Evolutionary conservation across 1,140 invertebrate genomes (phyloP).

Genomic region (Hermetia illucens): DNA sequence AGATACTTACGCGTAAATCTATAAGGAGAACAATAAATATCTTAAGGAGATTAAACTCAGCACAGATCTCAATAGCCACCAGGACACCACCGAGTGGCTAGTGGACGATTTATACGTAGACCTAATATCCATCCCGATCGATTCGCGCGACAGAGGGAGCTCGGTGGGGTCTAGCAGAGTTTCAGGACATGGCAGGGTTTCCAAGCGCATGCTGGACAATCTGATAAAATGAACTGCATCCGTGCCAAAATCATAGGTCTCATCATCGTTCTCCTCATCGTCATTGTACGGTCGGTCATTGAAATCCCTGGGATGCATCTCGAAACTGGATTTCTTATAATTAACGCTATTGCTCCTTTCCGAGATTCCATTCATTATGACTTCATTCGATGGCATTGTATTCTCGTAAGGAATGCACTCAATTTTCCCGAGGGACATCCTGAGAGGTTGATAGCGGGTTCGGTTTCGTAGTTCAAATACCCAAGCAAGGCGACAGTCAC

Average conservation of each 20-base stretch:
- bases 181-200: constrained; percentile 50
- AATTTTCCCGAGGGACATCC: constrained; percentile 46
- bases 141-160: constrained; percentile 36
- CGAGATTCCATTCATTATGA: constrained; percentile 7
- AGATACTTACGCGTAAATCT: no score
- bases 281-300: no score
- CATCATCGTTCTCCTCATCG: no score
- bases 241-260: constrained; percentile 10
- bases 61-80: no score
- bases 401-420: constrained; percentile 46
- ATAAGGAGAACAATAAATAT: no score
- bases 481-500: constrained; percentile 64
- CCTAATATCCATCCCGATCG: constrained; percentile 24
- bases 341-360: no score
- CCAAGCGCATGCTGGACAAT: constrained; percentile 45
- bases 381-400: constrained; percentile 7
- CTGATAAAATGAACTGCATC: constrained; percentile 22
- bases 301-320: no score
- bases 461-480: constrained; percentile 56
- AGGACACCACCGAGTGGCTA: neutral
- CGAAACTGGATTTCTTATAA: no score
- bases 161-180: constrained; percentile 42
- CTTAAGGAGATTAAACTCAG: no score
- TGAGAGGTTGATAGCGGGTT: constrained; percentile 50
- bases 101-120: constrained; percentile 10